Evolutionary conservation across 1,140 invertebrate genomes (phyloP), one percentile per base, ranked within the genome.

Genomic region (Formica selysi): DNA sequence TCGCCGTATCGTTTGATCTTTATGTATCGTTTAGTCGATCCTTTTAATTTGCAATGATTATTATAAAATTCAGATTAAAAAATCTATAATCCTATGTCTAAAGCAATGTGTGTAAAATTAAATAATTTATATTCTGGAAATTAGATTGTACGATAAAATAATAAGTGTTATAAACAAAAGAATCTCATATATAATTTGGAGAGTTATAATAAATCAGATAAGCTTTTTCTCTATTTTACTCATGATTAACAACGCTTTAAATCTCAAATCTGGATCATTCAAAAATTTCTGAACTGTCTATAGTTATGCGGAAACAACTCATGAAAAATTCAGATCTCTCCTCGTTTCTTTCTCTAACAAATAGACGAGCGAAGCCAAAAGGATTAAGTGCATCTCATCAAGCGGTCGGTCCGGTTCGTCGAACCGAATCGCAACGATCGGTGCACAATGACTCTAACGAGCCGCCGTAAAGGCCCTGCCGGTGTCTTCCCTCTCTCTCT

Each of bases 361-460:
- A 83, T 83, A 48, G 79, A 68, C n/a, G 19, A 61, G 38, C 68
- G 26, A 19, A 73, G 29, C 54, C 68, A 41, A 74, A 83, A 83
- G 79, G 54, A 83, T 83, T 73, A 83, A 83, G 26, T 61, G 67
- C 54, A 73, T 86, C 70, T 74, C 62, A 90, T 51, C 76, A 71
- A 84, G 71, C 74, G 85, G 89, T 83, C 81, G 90, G 89, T 87
- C 71, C 71, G 74, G 88, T 89, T 87, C 81, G 87, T 79, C 79
- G 85, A 70, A 89, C 88, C 90, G 87, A 86, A 87, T 90, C 86
- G 86, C 89, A 73, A 89, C 88, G 89, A 86, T 91, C 86, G 87
- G 86, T 85, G 81, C 90, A 91, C 91, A 91, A 93, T 92, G 89
- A 87, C 90, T 90, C 91, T 90, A 89, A 91, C 88, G 91, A 92